Evolutionary conservation across 2,888 invertebrate genomes (phyloP).

Genomic region (Morinoia aosen): DNA sequence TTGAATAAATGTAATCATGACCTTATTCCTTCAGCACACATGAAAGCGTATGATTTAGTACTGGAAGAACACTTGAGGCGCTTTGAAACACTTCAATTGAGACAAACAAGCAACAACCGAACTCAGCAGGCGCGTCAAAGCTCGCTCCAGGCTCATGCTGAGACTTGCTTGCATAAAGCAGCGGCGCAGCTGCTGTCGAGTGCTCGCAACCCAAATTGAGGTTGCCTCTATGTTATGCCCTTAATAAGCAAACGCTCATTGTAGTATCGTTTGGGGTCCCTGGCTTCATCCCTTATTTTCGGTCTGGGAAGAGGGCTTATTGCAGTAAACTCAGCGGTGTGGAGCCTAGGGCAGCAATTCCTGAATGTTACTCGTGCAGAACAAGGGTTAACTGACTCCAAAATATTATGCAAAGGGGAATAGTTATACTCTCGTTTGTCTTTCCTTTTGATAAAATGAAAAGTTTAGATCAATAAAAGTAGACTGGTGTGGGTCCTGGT

Average conservation of each 20-base stretch:
- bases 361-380: neutral
- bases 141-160: neutral
- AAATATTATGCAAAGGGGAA: neutral
- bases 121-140: neutral
- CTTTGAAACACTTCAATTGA: neutral
- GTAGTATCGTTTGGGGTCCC: no score
- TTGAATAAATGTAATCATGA: no score
- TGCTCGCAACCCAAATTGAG: neutral
- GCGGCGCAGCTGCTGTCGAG: neutral
- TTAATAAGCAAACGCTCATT: no score
- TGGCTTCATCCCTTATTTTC: no score
- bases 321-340: no score
- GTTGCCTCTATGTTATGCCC: neutral
- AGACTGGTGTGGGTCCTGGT: no score
- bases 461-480: neutral
- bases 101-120: neutral
- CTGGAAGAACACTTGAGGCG: neutral
- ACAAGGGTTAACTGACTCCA: neutral
- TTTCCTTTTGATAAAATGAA: neutral
- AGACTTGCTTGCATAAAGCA: neutral
- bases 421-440: no score
- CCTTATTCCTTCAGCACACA: no score
- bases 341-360: neutral
- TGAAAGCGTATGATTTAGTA: neutral
- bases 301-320: no score